phyloP scores from a whole-genome alignment of 1,140 invertebrate species.

The Orchestia grillus region DNA sequence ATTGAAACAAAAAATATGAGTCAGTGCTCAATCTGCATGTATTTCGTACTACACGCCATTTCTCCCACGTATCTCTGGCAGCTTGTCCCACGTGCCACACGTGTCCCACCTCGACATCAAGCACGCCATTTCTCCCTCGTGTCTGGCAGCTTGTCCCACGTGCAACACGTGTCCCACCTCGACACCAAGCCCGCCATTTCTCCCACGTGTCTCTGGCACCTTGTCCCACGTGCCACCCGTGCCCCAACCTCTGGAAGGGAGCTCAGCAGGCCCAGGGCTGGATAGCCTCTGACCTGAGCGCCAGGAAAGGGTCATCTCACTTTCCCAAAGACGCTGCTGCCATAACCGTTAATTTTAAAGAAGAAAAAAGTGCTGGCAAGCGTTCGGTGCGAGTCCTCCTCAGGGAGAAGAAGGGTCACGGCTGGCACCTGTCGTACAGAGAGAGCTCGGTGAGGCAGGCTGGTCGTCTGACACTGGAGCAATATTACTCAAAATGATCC shows the following conservation, averaged over 20 bases:
- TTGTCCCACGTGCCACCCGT: background rate
- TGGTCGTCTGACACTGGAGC: background rate
- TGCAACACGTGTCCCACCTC: background rate
- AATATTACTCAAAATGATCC: too few species aligned
- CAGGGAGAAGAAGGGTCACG: background rate
- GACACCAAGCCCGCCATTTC: too few species aligned
- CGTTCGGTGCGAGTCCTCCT: background rate
- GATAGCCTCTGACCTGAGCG: background rate
- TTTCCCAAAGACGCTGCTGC: slow-evolving; percentile 23
- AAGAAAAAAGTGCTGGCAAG: slow-evolving; percentile 10
- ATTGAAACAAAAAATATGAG: background rate
- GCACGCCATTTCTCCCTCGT: too few species aligned
- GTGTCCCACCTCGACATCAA: too few species aligned
- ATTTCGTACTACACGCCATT: background rate
- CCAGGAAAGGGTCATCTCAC: slow-evolving; percentile 10
- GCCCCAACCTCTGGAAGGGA: too few species aligned
- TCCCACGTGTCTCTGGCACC: too few species aligned
- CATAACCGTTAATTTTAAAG: slow-evolving; percentile 29
- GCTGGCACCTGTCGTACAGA: slow-evolving; percentile 1
- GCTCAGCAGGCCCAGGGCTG: too few species aligned
- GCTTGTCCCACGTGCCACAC: background rate
- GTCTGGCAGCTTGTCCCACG: too few species aligned
- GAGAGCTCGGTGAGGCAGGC: background rate
- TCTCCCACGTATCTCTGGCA: background rate
- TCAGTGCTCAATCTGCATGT: background rate